Evolutionary conservation across 2,797 vertebrate genomes (phyloP), one percentile per base, ranked within the genome.

Genomic region (Gadopsis bispinosus): DNA sequence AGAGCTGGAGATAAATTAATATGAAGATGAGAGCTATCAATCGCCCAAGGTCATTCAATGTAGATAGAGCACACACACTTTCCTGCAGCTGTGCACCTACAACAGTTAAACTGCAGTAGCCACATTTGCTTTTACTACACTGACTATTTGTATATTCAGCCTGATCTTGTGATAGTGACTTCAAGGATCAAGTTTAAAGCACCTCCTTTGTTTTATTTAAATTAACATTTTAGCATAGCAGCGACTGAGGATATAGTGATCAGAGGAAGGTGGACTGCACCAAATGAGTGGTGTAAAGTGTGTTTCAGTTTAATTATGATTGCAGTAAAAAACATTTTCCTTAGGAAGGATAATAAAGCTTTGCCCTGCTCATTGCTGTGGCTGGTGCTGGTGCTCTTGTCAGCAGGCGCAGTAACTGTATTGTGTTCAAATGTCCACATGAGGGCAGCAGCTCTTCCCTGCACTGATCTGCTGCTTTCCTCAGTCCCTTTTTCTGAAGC

Each of bases 361-460:
- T 73, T 63, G 55, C 59, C 20, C 5, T 26, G 45, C 71, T 71
- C 17, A 35, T 47, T 67, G 5, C 29, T 29, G 8, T 19, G 37
- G 55, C 41, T 29, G 13, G 33, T 16, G 55, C 41, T 29, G 13
- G 33, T 16, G 7, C 60, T 45, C 10, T 65, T 17, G 7, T 41
- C 47, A 50, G 54, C 20, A 72, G 64, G 29, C 16, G 17, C 20
- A 69, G 51, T 14, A 54, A 64, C 72, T 72, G 69, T 47, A 75
- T 17, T 79, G 62, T 61, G 26, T 45, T 53, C 26, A 58, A 54
- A 62, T 29, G 64, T 69, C 92, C 93, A 93, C 91, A 87, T 54
- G 93, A 78, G 85, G 93, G 90, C 89, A 91, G 91, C 37, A 39
- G 47, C 59, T 66, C 71, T 75, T 73, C 4, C 7, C 50, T 43